Evolutionary conservation across 2,888 invertebrate genomes (phyloP).

Genomic region (Idaea dimidiata): DNA sequence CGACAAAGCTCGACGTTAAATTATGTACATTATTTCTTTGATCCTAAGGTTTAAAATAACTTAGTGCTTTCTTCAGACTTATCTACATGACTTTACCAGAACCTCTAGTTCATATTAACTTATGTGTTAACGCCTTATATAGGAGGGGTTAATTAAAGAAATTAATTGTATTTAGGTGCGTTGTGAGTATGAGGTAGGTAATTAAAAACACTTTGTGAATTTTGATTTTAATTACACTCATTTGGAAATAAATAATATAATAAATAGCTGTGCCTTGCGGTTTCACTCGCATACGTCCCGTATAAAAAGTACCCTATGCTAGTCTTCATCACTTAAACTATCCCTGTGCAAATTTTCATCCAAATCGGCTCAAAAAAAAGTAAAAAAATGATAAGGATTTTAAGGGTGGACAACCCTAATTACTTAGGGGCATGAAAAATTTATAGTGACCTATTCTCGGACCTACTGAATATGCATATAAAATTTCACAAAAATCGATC

Average conservation of each 20-base stretch:
- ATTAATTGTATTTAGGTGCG: constrained; percentile 13
- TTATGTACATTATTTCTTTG: background rate
- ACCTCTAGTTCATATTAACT: constrained; percentile 6
- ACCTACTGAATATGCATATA: too few relatives aligned
- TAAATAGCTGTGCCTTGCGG: too few relatives aligned
- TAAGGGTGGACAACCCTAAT: too few relatives aligned
- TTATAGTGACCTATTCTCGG: too few relatives aligned
- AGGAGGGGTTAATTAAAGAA: constrained; percentile 15
- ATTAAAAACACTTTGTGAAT: background rate
- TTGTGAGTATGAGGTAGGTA: constrained; percentile 6
- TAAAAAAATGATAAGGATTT: too few relatives aligned
- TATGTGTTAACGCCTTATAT: constrained; percentile 4
- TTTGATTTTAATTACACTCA: background rate
- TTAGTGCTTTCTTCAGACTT: background rate
- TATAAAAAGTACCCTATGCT: too few relatives aligned
- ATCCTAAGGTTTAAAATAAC: background rate
- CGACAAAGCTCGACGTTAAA: background rate
- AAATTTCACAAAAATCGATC: too few relatives aligned
- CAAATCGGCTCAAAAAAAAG: too few relatives aligned
- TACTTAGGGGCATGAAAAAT: too few relatives aligned
- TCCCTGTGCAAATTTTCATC: too few relatives aligned
- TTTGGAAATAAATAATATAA: background rate
- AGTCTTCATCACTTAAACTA: too few relatives aligned
- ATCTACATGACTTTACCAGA: constrained; percentile 14
- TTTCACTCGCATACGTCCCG: too few relatives aligned